A percentile compares a stretch with the other conserved stretches of the same genome.
Conservation (phyloP, 2,888 invertebrate species). For the Andrena dorsata region DNA sequence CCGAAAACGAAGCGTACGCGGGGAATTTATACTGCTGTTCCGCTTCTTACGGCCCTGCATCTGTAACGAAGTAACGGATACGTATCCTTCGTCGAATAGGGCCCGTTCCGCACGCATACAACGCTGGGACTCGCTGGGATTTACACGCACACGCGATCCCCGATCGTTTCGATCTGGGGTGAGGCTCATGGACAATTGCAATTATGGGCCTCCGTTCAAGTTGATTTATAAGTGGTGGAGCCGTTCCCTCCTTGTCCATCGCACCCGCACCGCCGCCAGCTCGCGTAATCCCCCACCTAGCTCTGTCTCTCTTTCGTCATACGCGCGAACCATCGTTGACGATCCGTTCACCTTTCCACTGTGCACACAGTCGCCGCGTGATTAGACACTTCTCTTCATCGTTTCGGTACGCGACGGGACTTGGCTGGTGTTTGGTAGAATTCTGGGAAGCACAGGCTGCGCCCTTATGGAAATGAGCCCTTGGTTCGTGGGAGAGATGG, state of each 20-base stretch:
- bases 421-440: constrained; percentile 42
- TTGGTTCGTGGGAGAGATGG: constrained; percentile 66
- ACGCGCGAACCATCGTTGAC: constrained; percentile 36
- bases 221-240: constrained; percentile 78
- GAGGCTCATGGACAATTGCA: constrained; percentile 76
- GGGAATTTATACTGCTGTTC: constrained; percentile 47
- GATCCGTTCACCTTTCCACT: constrained; percentile 26
- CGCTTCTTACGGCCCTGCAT: constrained; percentile 64
- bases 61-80: constrained; percentile 72
- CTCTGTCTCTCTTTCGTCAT: constrained; percentile 34
- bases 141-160: constrained; percentile 20
- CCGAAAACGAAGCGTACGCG: constrained; percentile 20
- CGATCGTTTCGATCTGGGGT: constrained; percentile 66
- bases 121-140: constrained; percentile 10
- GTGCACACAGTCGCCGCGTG: too few species aligned
- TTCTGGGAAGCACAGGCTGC: constrained; percentile 72
- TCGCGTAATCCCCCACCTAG: constrained; percentile 41
- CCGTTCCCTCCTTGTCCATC: constrained; percentile 67
- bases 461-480: constrained; percentile 77
- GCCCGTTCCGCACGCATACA: constrained; percentile 29
- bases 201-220: constrained; percentile 75
- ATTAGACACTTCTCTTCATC: constrained; percentile 18
- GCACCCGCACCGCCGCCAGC: constrained; percentile 65
- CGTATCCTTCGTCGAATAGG: constrained; percentile 62
- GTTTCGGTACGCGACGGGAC: constrained; percentile 47